A percentile compares a stretch with the other conserved stretches of the same genome.
Conservation (phyloP, 2,113 vertebrate genomes). For the Poicephalus meyeri region DNA sequence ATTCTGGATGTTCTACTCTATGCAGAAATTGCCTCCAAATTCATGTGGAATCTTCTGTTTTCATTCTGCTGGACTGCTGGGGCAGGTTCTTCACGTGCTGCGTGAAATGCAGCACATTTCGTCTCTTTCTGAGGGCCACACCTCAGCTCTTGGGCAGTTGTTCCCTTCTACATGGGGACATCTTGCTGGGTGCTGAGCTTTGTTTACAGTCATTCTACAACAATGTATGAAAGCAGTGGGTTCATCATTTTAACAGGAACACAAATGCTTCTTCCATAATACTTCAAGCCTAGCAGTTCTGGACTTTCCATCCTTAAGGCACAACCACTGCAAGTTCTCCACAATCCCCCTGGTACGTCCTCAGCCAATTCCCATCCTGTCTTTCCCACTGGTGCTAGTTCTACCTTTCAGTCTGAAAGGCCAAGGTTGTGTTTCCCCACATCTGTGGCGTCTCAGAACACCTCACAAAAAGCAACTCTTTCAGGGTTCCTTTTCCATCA, state of each 20-base stretch:
- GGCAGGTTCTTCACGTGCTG: fast-evolving
- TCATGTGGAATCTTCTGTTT: neutral
- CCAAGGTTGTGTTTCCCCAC: too few species aligned
- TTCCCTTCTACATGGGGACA: fast-evolving
- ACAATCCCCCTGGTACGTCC: fast-evolving
- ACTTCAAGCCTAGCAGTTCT: neutral
- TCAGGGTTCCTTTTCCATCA: fast-evolving
- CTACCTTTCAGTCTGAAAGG: neutral
- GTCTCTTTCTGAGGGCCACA: neutral
- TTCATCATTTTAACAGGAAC: fast-evolving
- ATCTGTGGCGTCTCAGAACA: fast-evolving
- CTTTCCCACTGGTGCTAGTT: neutral
- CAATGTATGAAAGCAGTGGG: fast-evolving
- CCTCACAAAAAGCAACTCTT: fast-evolving
- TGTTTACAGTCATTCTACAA: fast-evolving
- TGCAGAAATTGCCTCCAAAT: neutral
- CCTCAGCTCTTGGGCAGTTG: fast-evolving
- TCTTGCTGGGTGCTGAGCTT: fast-evolving
- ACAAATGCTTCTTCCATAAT: fast-evolving
- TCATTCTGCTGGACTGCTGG: neutral
- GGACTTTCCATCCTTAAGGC: neutral
- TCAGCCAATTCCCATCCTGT: neutral
- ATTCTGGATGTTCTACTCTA: neutral
- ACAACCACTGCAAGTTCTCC: neutral
- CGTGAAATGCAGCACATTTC: too few species aligned